Percentiles rank a stretch among this genome's conserved stretches.
Conservation (phyloP, 2,888 invertebrate species). For the Tridacna crocea region DNA sequence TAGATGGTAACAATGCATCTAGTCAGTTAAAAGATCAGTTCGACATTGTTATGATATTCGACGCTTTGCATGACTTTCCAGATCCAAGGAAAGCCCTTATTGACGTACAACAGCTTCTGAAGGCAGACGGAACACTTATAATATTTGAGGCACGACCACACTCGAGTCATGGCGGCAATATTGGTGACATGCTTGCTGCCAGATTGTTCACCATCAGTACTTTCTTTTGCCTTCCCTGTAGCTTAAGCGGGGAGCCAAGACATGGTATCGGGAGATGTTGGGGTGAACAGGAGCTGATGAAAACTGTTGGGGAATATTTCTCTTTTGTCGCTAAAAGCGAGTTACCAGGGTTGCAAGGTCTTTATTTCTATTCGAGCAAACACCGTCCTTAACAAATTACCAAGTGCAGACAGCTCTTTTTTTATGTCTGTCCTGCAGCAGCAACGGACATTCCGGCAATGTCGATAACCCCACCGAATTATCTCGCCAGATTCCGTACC, state of each 20-base stretch:
- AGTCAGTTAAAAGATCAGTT: conserved; percentile 28
- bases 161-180: conserved; percentile 25
- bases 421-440: too few species aligned
- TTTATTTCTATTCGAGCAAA: neutral
- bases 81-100: conserved; percentile 26
- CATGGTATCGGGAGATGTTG: conserved; percentile 46
- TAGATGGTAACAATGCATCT: conserved; percentile 28
- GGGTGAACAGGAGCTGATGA: conserved; percentile 41
- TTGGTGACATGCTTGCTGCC: conserved; percentile 21
- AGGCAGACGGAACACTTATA: conserved; percentile 22
- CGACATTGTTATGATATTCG: conserved; percentile 38
- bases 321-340: neutral
- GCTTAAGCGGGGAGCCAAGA: conserved; percentile 32
- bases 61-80: conserved; percentile 41
- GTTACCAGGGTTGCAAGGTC: neutral
- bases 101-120: conserved; percentile 30
- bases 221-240: conserved; percentile 49
- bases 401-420: too few species aligned
- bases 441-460: too few species aligned
- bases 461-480: too few species aligned
- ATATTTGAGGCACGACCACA: conserved; percentile 29
- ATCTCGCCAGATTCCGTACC: too few species aligned
- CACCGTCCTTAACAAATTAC: too few species aligned
- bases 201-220: conserved; percentile 37
- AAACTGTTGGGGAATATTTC: conserved; percentile 2